Evolutionary conservation across 2,113 vertebrate genomes (phyloP), one percentile per base, ranked within the genome.

Genomic region (Microtus richardsoni): DNA sequence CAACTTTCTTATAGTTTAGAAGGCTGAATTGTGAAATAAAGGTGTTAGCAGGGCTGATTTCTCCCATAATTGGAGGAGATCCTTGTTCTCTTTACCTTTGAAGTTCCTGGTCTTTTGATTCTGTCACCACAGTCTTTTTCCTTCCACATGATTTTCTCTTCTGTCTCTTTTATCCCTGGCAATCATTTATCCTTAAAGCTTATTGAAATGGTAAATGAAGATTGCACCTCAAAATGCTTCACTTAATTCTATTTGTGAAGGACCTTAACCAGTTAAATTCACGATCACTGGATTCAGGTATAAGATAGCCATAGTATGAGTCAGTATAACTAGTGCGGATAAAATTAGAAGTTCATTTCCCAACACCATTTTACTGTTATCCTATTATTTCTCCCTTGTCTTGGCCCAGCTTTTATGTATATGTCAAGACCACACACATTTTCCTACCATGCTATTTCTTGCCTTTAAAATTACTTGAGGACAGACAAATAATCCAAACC

Each of bases 381-480:
- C 26, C 12, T 83, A 28, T 41, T 41, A 83, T 17, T 82, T 94
- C 4, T 88, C 11, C 24, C 44, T 93, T 13, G 89, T 6, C 41
- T 41, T n/a, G 0, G 33, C 14, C 30, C 9, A 70, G 3, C 2
- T 80, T 95, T 92, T n/a, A 49, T 41, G 7, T 47, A 36, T 39
- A 54, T 77, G 39, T 95, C 22, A 79, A 91, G 49, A 82, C 3
- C 5, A 91, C 74, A 89, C 9, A 77, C 17, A 64, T 70, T 22
- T 82, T 93, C 21, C 49, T 21, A 74, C 7, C 68, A 22, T 73
- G 17, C 6, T 94, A 60, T 90, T 89, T 96, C 73, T 91, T 88
- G 36, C 68, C 21, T 92, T 74, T n/a, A 79, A 77, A 87, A 49
- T 88, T 94, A 90, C 89, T 82, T 93, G 86, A 89, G 10, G 21